Conservation (phyloP, 2,113 vertebrate genomes). For the Poicephalus meyeri region DNA sequence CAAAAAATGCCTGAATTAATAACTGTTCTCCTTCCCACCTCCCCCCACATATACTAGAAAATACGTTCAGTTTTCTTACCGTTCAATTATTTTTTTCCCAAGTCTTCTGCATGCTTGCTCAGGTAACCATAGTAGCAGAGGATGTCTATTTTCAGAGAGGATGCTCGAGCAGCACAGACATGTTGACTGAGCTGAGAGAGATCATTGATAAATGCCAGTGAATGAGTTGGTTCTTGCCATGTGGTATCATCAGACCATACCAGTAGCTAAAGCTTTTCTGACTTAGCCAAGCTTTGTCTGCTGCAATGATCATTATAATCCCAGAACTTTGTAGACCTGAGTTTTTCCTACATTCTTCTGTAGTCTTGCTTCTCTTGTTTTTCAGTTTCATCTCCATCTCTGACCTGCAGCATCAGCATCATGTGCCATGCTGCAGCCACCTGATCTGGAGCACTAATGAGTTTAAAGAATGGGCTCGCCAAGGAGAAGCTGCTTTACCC, state of each 20-base stretch:
- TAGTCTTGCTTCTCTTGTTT: not conserved
- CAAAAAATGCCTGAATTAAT: not conserved
- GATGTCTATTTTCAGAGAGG: not conserved
- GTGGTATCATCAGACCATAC: not conserved
- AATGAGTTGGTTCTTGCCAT: not conserved
- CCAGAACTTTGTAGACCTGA: not conserved
- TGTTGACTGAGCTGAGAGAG: not conserved
- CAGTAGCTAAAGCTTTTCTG: not conserved
- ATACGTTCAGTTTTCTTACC: not conserved
- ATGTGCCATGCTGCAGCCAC: constrained; percentile 79
- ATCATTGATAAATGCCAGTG: not conserved
- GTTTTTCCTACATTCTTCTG: not conserved
- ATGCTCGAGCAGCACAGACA: not conserved
- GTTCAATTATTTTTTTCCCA: not conserved
- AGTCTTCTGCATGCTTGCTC: not conserved
- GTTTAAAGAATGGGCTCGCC: constrained; percentile 74
- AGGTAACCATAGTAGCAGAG: not conserved
- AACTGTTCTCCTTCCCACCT: not conserved
- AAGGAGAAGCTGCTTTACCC: constrained; percentile 54
- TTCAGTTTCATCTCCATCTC: constrained; percentile 76
- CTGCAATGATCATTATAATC: not conserved
- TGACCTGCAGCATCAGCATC: constrained; percentile 76
- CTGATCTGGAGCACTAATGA: constrained; percentile 80
- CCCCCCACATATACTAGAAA: not conserved
- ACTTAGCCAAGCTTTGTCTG: not conserved